Evolutionary conservation across 2,888 invertebrate genomes (phyloP).

Genomic region (Pollenia griseotomentosa): DNA sequence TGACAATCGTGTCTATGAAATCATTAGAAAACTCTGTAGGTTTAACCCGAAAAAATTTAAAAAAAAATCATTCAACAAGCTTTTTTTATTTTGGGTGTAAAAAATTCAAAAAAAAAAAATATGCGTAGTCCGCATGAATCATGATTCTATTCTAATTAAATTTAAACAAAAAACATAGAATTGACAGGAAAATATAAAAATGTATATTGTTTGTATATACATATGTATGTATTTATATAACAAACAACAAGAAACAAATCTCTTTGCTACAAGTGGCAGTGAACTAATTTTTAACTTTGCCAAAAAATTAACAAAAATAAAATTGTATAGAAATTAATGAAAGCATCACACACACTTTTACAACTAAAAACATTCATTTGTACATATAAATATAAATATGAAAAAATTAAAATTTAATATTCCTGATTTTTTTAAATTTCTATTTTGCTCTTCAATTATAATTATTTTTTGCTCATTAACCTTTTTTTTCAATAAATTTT

Average conservation of each 20-base stretch:
- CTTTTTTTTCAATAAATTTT: constrained; percentile 26
- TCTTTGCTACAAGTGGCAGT: constrained; percentile 81
- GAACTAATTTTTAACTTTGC: constrained; percentile 78
- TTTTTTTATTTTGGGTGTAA: constrained; percentile 61
- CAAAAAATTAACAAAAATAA: constrained; percentile 55
- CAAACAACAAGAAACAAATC: constrained; percentile 63
- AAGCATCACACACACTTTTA: constrained; percentile 1
- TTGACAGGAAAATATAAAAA: constrained; percentile 61
- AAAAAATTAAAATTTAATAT: constrained; percentile 23
- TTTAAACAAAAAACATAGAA: constrained; percentile 56
- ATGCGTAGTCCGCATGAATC: constrained; percentile 71
- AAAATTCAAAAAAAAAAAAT: constrained; percentile 49
- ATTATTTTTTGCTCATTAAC: constrained; percentile 35
- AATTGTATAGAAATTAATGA: constrained; percentile 35
- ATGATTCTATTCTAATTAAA: constrained; percentile 68
- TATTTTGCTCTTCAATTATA: constrained; percentile 38
- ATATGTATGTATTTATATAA: not conserved
- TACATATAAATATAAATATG: constrained; percentile 25
- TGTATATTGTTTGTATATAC: not conserved
- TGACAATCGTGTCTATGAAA: constrained; percentile 42
- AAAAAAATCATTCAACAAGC: constrained; percentile 33
- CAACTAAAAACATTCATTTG: constrained; percentile 50
- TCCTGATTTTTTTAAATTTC: constrained; percentile 8
- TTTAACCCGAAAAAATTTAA: constrained; percentile 43
- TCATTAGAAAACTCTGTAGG: constrained; percentile 56